These are phyloP conservation scores for Proteles cristata DNA, from an alignment of 2,113 vertebrate species.

Conservation along the genomic window DNA sequence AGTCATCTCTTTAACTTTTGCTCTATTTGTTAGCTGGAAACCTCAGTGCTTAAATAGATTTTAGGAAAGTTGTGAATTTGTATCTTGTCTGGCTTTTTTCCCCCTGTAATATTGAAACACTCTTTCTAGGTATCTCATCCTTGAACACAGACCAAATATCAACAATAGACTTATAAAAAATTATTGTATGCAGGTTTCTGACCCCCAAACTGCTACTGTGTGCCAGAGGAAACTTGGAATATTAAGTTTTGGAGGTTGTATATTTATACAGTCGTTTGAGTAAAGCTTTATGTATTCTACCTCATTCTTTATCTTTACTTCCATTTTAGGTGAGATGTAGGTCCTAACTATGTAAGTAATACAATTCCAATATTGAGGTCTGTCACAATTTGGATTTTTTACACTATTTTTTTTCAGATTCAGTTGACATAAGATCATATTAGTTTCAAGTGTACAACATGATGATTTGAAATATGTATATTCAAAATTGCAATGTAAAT, in stretches of 20 bases:
- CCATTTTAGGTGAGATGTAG: background rate
- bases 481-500: background rate
- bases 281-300: constrained; percentile 4
- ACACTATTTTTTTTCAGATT: background rate
- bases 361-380: background rate
- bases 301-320: background rate
- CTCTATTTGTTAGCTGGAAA: background rate
- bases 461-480: background rate
- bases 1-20: background rate
- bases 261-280: background rate
- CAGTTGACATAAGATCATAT: background rate
- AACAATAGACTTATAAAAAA: background rate
- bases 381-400: background rate
- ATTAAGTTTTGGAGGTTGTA: background rate
- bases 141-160: background rate
- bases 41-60: background rate
- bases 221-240: background rate
- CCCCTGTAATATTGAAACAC: background rate
- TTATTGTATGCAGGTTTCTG: background rate
- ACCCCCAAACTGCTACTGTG: background rate
- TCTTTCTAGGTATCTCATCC: background rate
- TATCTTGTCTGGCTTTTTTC: background rate
- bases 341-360: background rate
- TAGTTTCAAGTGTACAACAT: background rate
- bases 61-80: background rate